Base-by-base conservation (phyloP, 2,888 invertebrate genomes). In the Psylliodes chrysocephalus region DNA sequence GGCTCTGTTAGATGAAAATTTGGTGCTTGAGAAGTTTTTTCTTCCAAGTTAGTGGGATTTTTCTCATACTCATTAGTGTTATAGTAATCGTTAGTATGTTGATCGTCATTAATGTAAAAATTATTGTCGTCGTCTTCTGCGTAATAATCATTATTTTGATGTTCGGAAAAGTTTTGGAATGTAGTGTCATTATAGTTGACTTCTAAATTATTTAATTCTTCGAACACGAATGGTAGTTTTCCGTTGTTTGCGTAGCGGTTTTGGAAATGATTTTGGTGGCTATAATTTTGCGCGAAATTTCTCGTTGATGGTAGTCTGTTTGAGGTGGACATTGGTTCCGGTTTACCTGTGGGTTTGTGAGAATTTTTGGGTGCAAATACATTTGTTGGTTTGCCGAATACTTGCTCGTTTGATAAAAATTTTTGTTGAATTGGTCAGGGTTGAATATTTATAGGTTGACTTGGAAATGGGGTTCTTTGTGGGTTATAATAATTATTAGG, bases 311-410 rank as follows among this genome's bases (percentile, higher is more conserved):
- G 12, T 40, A 40, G 15, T 40, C 38, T 40, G 8, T 15, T 40
- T 5, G 38, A 14, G 3, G 38, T 40, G 8, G 56, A 60, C 60
- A 57, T 61, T 4, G 61, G 61, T 38, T 18, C 55, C 1, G 62
- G 56, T 12, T 12, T 33, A 12, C 22, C 52, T 17, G 12, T 22
- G 4, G 61, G 61, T 53, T 65, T 57, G 40, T 64, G 17, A 4
- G 65, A 65, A 57, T 61, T 61, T 65, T 53, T 52, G 10, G 33
- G 30, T 15, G 57, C 51, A 56, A 61, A 65, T 18, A 57, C 65
- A 35, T 65, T 65, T 44, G 14, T 56, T 10, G 60, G 38, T 61
- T 60, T 55, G 15, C 61, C 64, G 28, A 61, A 64, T 28, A 64
- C 64, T 28, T 64, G 51, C 33, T 22, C 38, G 4, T 60, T 56